A percentile compares a stretch with the other conserved stretches of the same genome.
Conservation (phyloP, 2,113 vertebrate species). For the Pandion haliaetus region DNA sequence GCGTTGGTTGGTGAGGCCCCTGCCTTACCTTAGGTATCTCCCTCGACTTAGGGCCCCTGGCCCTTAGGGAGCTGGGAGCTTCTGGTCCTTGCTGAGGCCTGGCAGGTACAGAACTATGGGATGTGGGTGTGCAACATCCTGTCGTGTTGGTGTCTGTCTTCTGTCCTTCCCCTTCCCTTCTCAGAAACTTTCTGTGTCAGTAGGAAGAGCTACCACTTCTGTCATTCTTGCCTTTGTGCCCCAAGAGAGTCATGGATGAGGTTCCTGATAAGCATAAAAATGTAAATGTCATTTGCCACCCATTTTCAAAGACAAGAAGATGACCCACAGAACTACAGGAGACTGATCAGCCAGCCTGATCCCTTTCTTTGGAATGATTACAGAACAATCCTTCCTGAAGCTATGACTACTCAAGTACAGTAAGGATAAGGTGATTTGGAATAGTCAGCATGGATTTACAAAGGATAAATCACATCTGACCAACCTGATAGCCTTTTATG, state of each 20-base stretch:
- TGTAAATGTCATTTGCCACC: neutral
- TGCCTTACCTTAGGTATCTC: neutral
- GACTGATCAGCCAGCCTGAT: neutral
- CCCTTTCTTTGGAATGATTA: neutral
- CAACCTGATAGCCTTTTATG: neutral
- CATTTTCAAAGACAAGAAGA: neutral
- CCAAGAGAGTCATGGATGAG: neutral
- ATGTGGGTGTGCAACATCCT: neutral
- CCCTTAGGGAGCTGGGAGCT: neutral
- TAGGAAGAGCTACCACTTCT: neutral
- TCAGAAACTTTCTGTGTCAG: neutral
- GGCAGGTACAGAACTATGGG: neutral
- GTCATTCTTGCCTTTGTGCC: neutral
- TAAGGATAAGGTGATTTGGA: neutral
- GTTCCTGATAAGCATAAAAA: neutral
- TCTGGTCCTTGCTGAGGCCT: neutral
- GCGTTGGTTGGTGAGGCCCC: neutral
- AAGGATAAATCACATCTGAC: neutral
- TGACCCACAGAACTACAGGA: neutral
- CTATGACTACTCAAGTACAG: neutral
- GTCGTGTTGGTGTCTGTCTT: neutral
- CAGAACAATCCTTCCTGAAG: neutral
- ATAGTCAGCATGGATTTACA: neutral
- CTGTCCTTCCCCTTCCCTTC: neutral
- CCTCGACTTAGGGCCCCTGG: neutral